Percentiles rank a stretch among this genome's conserved stretches.
Conservation (phyloP, 2,888 invertebrate genomes). For the Thereva nobilitata region DNA sequence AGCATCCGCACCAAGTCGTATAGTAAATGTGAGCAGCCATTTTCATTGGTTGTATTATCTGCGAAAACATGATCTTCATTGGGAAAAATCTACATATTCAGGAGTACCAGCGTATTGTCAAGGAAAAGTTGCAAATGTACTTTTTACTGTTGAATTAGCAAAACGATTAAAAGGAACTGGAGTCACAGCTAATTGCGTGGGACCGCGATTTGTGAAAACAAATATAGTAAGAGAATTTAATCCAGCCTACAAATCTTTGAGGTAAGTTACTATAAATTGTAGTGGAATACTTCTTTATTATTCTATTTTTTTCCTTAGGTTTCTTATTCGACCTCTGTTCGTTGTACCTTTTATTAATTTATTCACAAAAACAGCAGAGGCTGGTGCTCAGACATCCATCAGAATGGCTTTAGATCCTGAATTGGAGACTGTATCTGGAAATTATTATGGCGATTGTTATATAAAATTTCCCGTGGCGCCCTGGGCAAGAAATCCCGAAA, state of each 20-base stretch:
- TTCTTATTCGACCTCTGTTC: too few relatives aligned
- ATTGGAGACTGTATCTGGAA: conserved; percentile 39
- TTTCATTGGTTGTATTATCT: conserved; percentile 70
- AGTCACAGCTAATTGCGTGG: conserved; percentile 70
- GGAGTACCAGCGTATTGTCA: conserved; percentile 70
- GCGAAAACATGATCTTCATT: conserved; percentile 73
- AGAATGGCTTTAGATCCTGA: conserved; percentile 42
- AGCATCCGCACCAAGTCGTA: conserved; percentile 70
- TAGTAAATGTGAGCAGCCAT: conserved; percentile 73
- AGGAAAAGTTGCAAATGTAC: conserved; percentile 78
- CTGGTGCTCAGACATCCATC: conserved; percentile 44
- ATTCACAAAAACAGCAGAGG: conserved; percentile 42
- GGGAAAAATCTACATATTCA: conserved; percentile 66
- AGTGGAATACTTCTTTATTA: too few relatives aligned
- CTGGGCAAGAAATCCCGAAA: conserved; percentile 59
- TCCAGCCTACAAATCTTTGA: not conserved
- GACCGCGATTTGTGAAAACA: conserved; percentile 76
- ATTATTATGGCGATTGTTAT: conserved; percentile 63
- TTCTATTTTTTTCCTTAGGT: too few relatives aligned
- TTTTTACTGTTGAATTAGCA: conserved; percentile 73
- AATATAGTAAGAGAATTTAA: not conserved
- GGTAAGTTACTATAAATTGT: too few relatives aligned
- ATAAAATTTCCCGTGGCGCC: conserved; percentile 55
- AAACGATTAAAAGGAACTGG: conserved; percentile 64
- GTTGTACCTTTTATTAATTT: conserved; percentile 1